phyloP scores from a whole-genome alignment of 2,797 vertebrate species.

The Girardinus metallicus region DNA sequence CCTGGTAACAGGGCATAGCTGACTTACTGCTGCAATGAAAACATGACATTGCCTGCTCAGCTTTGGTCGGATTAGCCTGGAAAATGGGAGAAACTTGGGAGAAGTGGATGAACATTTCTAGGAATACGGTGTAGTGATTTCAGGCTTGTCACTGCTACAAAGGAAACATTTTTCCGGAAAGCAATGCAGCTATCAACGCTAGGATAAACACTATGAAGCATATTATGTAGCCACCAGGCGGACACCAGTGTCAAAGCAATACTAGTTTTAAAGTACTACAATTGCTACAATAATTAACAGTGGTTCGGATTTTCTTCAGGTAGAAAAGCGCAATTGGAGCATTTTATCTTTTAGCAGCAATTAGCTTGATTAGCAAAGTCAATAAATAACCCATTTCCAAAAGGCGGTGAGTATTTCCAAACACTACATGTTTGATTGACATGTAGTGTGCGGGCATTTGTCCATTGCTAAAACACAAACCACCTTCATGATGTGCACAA shows the following conservation, averaged over 20 bases:
- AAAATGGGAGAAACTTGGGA: constrained; percentile 19
- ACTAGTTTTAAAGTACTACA: not conserved
- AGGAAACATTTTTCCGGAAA: not conserved
- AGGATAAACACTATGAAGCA: not conserved
- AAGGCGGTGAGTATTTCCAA: not conserved
- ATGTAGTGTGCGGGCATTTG: not conserved
- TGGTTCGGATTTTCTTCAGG: not conserved
- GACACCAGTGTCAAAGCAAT: not conserved
- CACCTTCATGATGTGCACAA: not conserved
- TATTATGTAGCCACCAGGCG: too few relatives aligned
- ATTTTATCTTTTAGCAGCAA: not conserved
- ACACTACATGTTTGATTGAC: not conserved
- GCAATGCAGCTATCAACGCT: not conserved
- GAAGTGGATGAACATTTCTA: constrained; percentile 39
- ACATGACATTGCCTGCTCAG: constrained; percentile 41
- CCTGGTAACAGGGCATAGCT: constrained; percentile 34
- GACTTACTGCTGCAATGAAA: constrained; percentile 47
- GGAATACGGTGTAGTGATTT: constrained; percentile 24
- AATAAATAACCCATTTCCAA: not conserved
- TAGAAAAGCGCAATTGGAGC: not conserved
- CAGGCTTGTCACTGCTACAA: constrained; percentile 6
- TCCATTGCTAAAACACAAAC: not conserved
- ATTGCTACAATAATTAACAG: not conserved
- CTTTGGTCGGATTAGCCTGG: constrained; percentile 43
- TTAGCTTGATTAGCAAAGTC: not conserved